Percentiles rank a stretch among this genome's conserved stretches.
These are phyloP conservation scores for Channallabes apus DNA, from an alignment of 2,797 vertebrate genomes.

Conservation along the genomic window DNA sequence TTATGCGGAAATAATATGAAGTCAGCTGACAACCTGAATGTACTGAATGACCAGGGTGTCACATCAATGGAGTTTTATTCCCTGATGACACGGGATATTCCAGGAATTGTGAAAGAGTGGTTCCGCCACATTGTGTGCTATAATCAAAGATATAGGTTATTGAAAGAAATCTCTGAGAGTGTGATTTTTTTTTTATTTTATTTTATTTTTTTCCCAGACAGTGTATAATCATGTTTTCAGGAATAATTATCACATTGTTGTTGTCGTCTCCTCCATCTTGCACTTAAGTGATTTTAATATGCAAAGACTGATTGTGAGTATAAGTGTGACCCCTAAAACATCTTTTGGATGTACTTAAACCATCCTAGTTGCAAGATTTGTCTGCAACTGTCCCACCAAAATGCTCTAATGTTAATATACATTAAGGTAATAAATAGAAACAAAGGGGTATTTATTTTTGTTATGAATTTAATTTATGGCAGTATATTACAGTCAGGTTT, in stretches of 20 bases:
- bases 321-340: not conserved
- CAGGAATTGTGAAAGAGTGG: too few species aligned
- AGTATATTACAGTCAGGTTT: not conserved
- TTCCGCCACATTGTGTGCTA: too few species aligned
- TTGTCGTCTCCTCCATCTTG: not conserved
- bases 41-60: too few species aligned
- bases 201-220: too few species aligned
- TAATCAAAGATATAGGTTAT: too few species aligned
- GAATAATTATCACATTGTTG: not conserved
- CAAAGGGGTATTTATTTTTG: not conserved
- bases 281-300: not conserved
- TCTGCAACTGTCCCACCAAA: not conserved
- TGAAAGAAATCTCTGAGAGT: too few species aligned
- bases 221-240: not conserved
- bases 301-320: not conserved
- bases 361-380: not conserved
- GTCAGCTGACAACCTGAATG: too few species aligned
- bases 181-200: too few species aligned
- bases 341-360: not conserved
- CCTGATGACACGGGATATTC: too few species aligned
- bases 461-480: not conserved
- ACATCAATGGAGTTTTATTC: too few species aligned
- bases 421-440: not conserved
- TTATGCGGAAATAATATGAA: too few species aligned
- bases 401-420: not conserved